Conservation (phyloP, 1,140 invertebrate genomes). For the Araneus ventricosus region DNA sequence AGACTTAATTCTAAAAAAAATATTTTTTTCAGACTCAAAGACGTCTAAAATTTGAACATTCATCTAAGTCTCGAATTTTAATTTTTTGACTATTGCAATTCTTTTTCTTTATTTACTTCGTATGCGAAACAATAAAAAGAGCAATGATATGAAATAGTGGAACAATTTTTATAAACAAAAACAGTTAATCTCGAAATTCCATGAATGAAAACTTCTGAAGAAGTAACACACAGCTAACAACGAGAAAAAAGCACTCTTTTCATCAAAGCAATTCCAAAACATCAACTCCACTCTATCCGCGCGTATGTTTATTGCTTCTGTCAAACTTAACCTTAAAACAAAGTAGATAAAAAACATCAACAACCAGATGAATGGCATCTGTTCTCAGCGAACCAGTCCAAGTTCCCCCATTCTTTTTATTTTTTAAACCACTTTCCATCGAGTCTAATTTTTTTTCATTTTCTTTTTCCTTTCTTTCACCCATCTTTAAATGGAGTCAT, state of each 20-base stretch:
- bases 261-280: not conserved
- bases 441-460: not conserved
- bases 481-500: conserved; percentile 24
- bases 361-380: not conserved
- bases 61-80: too few species aligned
- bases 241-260: not conserved
- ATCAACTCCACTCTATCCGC: not conserved
- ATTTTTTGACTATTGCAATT: too few species aligned
- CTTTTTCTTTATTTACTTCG: too few species aligned
- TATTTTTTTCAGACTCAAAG: too few species aligned
- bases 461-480: not conserved
- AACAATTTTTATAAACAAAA: too few species aligned
- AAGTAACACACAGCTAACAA: too few species aligned
- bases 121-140: too few species aligned
- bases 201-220: too few species aligned
- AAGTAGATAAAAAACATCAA: not conserved
- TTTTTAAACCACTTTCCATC: conserved; percentile 21
- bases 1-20: too few species aligned
- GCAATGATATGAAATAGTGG: too few species aligned
- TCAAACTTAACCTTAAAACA: not conserved
- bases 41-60: too few species aligned
- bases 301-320: not conserved
- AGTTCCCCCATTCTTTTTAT: not conserved
- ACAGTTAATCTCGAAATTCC: too few species aligned
- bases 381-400: not conserved